Conservation (phyloP, 2,113 vertebrate genomes). For the Rhizomys pruinosus region DNA sequence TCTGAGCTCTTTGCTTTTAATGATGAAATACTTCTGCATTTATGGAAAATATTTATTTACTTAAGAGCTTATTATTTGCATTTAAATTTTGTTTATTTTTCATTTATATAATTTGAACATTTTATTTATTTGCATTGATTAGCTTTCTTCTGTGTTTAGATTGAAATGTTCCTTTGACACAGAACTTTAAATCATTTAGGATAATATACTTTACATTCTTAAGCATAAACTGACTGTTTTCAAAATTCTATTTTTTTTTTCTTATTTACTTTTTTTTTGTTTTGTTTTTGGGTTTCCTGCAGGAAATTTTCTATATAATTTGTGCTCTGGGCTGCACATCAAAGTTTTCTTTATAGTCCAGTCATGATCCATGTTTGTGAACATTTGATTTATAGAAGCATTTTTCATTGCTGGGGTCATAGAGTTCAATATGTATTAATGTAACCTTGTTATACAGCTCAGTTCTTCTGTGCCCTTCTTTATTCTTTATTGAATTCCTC, state of each 20-base stretch:
- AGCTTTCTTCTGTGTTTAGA: background rate
- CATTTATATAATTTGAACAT: background rate
- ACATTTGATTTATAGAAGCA: conserved; percentile 71
- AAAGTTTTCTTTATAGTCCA: conserved; percentile 44
- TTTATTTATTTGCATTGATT: conserved; percentile 20
- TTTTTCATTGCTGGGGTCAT: conserved; percentile 67
- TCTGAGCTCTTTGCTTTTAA: conserved; percentile 13
- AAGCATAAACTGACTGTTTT: background rate
- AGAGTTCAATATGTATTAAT: conserved; percentile 72
- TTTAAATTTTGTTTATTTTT: conserved; percentile 62
- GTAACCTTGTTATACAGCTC: conserved; percentile 74
- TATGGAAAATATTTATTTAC: conserved; percentile 7
- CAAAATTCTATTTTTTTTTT: background rate
- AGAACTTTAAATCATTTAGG: background rate
- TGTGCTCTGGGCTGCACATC: conserved; percentile 22
- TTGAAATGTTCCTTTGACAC: background rate
- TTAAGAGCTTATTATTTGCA: background rate
- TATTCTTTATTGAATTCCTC: conserved; percentile 75
- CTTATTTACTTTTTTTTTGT: background rate
- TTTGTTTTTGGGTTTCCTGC: conserved; percentile 27
- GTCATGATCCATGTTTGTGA: conserved; percentile 65
- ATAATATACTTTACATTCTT: conserved; percentile 25
- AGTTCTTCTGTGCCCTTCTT: conserved; percentile 71
- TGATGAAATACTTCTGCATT: background rate
- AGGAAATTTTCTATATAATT: conserved; percentile 7